These are phyloP conservation scores for Battus philenor DNA, from an alignment of 1,140 invertebrate genomes.

Conservation along the genomic window DNA sequence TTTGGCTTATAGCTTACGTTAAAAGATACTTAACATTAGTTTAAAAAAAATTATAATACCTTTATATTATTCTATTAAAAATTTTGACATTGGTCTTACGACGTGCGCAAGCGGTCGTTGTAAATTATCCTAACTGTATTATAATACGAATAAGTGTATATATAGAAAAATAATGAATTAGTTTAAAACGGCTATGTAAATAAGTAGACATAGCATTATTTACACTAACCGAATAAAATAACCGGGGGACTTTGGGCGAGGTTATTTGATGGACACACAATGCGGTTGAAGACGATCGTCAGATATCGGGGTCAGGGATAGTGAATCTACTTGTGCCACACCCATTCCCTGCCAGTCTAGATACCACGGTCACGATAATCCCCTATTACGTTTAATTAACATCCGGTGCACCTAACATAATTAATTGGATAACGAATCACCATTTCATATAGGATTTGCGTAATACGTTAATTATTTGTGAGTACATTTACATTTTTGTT, in stretches of 20 bases:
- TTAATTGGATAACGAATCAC: conserved; percentile 9
- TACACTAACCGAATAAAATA: not conserved
- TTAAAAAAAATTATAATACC: no score
- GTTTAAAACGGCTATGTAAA: no score
- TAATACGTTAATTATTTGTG: not conserved
- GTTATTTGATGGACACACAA: not conserved
- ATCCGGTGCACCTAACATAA: conserved; percentile 6
- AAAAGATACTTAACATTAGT: no score
- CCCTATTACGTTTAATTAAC: conserved; percentile 13
- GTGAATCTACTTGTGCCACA: not conserved
- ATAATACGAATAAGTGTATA: no score
- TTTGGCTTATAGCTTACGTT: no score
- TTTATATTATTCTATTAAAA: no score
- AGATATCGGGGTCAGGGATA: conserved; percentile 7
- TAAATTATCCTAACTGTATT: no score
- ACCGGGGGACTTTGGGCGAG: conserved; percentile 1
- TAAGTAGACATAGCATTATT: no score
- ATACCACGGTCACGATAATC: conserved; percentile 5
- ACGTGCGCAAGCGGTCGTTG: no score
- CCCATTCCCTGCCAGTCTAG: conserved; percentile 4
- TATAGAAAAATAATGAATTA: no score
- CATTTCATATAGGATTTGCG: conserved; percentile 4
- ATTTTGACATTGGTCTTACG: no score
- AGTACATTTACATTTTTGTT: not conserved
- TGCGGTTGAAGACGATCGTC: conserved; percentile 1